Evolutionary conservation across 2,113 vertebrate genomes (phyloP).

Genomic region (Esox niger): DNA sequence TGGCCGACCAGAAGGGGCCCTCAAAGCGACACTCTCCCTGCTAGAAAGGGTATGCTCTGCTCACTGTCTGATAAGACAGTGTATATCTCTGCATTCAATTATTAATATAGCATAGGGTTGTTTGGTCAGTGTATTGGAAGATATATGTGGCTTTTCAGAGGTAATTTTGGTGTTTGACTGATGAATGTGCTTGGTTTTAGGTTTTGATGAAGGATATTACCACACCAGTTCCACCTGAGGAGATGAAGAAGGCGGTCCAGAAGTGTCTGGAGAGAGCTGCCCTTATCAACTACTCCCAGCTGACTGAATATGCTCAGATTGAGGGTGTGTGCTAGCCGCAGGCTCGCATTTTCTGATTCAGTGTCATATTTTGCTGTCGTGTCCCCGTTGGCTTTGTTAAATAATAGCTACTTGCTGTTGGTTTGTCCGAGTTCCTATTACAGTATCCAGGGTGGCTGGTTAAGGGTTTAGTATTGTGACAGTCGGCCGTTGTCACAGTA

Average conservation of each 20-base stretch:
- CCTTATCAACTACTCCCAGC: conserved; percentile 91
- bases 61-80: background rate
- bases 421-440: background rate
- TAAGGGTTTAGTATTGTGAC: background rate
- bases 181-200: conserved; percentile 56
- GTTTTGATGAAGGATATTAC: conserved; percentile 98
- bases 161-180: background rate
- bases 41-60: conserved; percentile 86
- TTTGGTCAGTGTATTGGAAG: no score
- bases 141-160: background rate
- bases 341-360: no score
- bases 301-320: conserved; percentile 92
- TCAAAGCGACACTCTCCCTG: conserved; percentile 95
- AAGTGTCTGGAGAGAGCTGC: conserved; percentile 94
- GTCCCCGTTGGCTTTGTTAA: background rate
- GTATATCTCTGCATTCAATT: background rate
- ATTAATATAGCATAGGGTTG: no score
- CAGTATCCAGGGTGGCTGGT: background rate
- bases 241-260: conserved; percentile 91
- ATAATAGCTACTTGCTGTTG: no score
- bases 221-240: conserved; percentile 89
- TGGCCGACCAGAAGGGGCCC: conserved; percentile 94
- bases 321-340: conserved; percentile 82
- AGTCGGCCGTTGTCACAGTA: background rate
- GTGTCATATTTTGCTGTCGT: background rate